Evolutionary conservation across 1,140 invertebrate species (phyloP).

Genomic region (Agrilus planipennis): DNA sequence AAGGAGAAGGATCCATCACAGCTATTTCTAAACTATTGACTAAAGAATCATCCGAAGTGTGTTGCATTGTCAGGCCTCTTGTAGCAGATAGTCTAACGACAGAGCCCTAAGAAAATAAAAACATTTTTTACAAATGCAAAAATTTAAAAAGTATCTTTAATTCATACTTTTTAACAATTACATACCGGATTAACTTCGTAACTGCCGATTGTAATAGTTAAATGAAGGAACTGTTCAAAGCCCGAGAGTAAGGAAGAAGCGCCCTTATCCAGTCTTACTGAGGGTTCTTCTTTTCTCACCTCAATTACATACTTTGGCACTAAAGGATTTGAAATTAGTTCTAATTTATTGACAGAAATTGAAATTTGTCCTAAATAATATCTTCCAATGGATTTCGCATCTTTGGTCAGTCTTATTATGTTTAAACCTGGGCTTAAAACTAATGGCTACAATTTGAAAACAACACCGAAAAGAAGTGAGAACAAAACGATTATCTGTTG

Average conservation of each 20-base stretch:
- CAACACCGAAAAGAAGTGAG: too few relatives aligned
- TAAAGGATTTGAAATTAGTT: conserved; percentile 37
- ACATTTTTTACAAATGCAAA: not conserved
- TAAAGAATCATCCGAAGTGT: conserved; percentile 27
- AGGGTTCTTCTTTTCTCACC: conserved; percentile 43
- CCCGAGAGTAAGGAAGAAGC: conserved; percentile 49
- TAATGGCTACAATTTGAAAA: conserved; percentile 30
- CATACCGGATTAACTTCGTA: conserved; percentile 30
- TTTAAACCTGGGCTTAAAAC: conserved; percentile 60
- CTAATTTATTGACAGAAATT: conserved; percentile 42
- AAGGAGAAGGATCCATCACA: conserved; percentile 54
- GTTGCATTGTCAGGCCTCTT: conserved; percentile 41
- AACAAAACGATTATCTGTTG: too few relatives aligned
- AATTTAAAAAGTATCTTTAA: not conserved
- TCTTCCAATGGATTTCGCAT: conserved; percentile 44
- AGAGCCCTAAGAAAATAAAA: conserved; percentile 29
- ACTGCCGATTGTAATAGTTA: conserved; percentile 57
- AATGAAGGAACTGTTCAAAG: conserved; percentile 52
- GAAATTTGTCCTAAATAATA: conserved; percentile 49
- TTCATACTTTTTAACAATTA: conserved; percentile 6
- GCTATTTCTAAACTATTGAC: conserved; percentile 46
- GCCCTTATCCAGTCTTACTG: conserved; percentile 37
- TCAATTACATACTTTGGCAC: conserved; percentile 39
- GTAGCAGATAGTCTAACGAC: conserved; percentile 45
- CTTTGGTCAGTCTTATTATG: conserved; percentile 47